A percentile compares a stretch with the other conserved stretches of the same genome.
phyloP scores from a whole-genome alignment of 2,113 vertebrate species.

The Pleuronectes platessa region DNA sequence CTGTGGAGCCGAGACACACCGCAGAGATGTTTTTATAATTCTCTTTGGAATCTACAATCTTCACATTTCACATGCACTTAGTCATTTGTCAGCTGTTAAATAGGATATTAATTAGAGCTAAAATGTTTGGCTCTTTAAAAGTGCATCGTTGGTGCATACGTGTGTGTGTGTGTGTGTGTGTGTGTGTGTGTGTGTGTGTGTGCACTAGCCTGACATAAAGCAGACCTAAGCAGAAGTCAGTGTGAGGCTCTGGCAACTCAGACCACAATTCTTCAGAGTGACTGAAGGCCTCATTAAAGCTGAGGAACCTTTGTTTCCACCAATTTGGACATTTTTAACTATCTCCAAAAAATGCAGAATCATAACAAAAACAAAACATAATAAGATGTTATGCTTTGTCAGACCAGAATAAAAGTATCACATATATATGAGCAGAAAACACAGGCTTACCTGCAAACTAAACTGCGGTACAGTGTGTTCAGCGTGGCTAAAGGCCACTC shows the following conservation, averaged over 20 bases:
- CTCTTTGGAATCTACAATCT: not conserved
- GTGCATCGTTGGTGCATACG: no score
- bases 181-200: not conserved
- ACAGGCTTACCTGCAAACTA: conserved; percentile 29
- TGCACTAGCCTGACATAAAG: not conserved
- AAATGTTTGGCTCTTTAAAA: no score
- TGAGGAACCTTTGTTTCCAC: conserved; percentile 7
- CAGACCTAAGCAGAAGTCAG: conserved; percentile 32
- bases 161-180: no score
- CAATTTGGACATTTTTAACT: not conserved
- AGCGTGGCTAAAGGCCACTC: conserved; percentile 20
- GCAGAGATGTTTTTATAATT: not conserved
- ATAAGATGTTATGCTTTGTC: not conserved
- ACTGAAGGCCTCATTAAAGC: conserved; percentile 16
- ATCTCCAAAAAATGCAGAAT: conserved; percentile 15
- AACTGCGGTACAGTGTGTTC: conserved; percentile 12
- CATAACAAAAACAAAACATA: no score
- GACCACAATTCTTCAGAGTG: not conserved
- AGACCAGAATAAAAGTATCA: not conserved
- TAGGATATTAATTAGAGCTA: no score
- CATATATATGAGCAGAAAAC: conserved; percentile 3
- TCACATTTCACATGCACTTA: not conserved
- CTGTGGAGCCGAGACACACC: not conserved
- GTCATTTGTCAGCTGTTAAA: no score
- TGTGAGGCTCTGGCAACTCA: conserved; percentile 26